Percentiles rank a stretch among this genome's conserved stretches.
These are phyloP conservation scores for Nerophis lumbriciformis DNA, from an alignment of 2,113 vertebrate genomes.

Conservation along the genomic window DNA sequence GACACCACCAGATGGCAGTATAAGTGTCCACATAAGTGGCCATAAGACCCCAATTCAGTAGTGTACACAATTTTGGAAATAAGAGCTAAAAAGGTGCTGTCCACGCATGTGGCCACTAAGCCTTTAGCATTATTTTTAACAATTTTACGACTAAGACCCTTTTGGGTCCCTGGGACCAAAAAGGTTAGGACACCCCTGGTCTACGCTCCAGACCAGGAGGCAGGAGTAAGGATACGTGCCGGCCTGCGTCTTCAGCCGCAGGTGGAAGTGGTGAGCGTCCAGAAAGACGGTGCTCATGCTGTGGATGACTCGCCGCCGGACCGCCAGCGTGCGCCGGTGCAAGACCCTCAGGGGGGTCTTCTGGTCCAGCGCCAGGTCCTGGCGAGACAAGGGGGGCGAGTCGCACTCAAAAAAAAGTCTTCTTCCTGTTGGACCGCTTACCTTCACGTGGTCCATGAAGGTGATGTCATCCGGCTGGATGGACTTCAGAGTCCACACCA, in stretches of 20 bases:
- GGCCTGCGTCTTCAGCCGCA: constrained; percentile 86
- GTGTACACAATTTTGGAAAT: no score
- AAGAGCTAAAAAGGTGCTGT: no score
- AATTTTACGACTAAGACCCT: no score
- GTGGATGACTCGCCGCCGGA: constrained; percentile 83
- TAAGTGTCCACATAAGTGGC: no score
- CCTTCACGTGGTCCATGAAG: constrained; percentile 80
- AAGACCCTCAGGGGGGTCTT: constrained; percentile 93
- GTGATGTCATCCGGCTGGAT: constrained; percentile 78
- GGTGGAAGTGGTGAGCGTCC: constrained; percentile 87
- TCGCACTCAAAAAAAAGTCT: no score
- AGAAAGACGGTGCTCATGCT: constrained; percentile 78
- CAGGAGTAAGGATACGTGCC: constrained; percentile 88
- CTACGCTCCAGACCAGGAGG: background rate
- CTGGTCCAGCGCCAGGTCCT: constrained; percentile 90
- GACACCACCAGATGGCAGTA: no score
- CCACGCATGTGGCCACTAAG: no score
- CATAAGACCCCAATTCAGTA: no score
- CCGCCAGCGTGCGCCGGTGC: constrained; percentile 85
- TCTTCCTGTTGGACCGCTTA: background rate
- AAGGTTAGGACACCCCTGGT: background rate
- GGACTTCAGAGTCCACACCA: constrained; percentile 85
- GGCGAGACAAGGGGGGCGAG: background rate
- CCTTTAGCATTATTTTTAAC: no score
- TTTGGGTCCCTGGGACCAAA: no score